These are phyloP conservation scores for Phalacrocorax aristotelis DNA, from an alignment of 2,113 vertebrate genomes.

Conservation along the genomic window DNA sequence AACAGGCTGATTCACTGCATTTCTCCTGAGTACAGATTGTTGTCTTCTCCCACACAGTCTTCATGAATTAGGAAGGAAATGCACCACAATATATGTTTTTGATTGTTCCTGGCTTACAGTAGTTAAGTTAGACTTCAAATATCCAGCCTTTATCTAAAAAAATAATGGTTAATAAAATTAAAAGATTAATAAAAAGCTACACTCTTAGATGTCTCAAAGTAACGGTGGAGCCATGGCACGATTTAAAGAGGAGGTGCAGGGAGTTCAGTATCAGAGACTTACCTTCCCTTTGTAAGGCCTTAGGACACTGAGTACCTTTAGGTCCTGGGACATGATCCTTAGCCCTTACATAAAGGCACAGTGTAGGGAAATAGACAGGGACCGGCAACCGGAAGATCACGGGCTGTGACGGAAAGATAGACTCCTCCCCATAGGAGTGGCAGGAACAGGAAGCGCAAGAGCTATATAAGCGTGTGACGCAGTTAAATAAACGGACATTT, in stretches of 20 bases:
- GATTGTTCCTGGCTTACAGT: not conserved
- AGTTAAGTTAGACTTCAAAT: not conserved
- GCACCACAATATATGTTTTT: not conserved
- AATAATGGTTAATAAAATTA: not conserved
- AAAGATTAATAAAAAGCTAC: not conserved
- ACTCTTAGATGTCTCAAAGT: not conserved
- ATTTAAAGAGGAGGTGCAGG: not conserved
- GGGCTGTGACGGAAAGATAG: too few relatives aligned
- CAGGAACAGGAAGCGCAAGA: too few relatives aligned
- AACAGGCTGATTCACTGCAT: slow-evolving; percentile 56
- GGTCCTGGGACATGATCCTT: not conserved
- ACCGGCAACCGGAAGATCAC: too few relatives aligned
- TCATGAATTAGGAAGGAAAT: slow-evolving; percentile 42
- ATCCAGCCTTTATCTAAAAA: not conserved
- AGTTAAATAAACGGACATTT: too few relatives aligned
- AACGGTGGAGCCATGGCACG: not conserved
- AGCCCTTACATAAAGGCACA: not conserved
- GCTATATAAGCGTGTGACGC: too few relatives aligned
- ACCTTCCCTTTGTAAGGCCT: not conserved
- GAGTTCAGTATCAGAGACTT: not conserved
- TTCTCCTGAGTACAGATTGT: slow-evolving; percentile 61
- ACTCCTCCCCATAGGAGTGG: too few relatives aligned
- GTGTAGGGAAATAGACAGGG: too few relatives aligned
- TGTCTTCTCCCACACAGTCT: slow-evolving; percentile 59
- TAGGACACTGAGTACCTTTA: not conserved